Evolutionary conservation across 1,140 invertebrate species (phyloP), one percentile per base, ranked within the genome.

Genomic region (Diabrotica undecimpunctata): DNA sequence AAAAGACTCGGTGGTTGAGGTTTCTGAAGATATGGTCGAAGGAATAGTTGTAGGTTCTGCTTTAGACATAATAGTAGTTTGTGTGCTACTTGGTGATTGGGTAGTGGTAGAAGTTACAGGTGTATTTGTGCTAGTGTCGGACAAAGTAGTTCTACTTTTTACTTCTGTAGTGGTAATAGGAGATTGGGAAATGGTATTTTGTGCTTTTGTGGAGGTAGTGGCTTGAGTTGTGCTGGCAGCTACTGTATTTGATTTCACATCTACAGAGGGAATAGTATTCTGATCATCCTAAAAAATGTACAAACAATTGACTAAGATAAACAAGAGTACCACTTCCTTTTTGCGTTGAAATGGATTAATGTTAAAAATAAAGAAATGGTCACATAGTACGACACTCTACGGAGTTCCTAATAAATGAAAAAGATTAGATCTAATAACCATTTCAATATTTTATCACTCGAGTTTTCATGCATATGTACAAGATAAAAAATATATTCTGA

Each of bases 81-180:
- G 25, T 25, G 58, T 57, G 25, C 67, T 71, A 66, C 64, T 70
- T 55, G 62, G 10, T 12, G 73, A 72, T 50, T 72, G 65, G 59
- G 62, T 57, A 11, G 62, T 67, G 53, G 66, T 66, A 35, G 58
- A 41, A 66, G 54, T 66, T 52, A 55, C 63, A 54, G 61, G 64
- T 36, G 51, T 63, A 64, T 13, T 55, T n/a, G 64, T 14, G 25
- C 54, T 66, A 50, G 64, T 68, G 12, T 53, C 41, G 38, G 64
- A 36, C 55, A 55, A 55, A 11, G 52, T 65, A 38, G 61, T 62
- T 5, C 41, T 68, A 51, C 10, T 35, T 13, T n/a, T 61, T 8
- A 7, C 36, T 59, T 53, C 36, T 61, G 25, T 56, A 37, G 11
- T 14, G 5, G 54, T 55, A 46, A 53, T 54, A 38, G 50, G 12